Conservation (phyloP, 2,113 vertebrate genomes). For the Pomatostomus ruficeps region DNA sequence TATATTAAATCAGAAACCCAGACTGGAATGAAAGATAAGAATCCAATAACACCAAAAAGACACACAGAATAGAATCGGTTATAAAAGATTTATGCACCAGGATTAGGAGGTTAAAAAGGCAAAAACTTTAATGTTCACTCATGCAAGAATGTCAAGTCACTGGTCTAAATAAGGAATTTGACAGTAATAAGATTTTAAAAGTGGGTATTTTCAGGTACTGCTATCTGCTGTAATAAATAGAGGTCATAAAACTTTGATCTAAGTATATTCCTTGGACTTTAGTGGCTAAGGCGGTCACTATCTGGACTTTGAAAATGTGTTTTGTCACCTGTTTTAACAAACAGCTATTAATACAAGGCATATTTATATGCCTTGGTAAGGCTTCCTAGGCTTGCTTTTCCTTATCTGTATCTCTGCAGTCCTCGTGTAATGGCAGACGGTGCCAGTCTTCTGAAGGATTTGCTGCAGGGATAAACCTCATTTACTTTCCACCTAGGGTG, state of each 20-base stretch:
- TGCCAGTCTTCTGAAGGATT: background rate
- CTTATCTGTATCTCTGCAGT: background rate
- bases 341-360: constrained; percentile 16
- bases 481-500: background rate
- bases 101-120: constrained; percentile 73
- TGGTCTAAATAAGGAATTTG: constrained; percentile 62
- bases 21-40: constrained; percentile 65
- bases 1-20: constrained; percentile 53
- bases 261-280: constrained; percentile 22
- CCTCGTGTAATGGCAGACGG: background rate
- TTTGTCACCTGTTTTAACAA: constrained; percentile 56
- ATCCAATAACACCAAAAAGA: constrained; percentile 62
- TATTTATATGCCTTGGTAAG: background rate
- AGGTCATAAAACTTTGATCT: constrained; percentile 58
- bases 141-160: constrained; percentile 67
- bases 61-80: constrained; percentile 54
- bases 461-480: constrained; percentile 12
- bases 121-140: constrained; percentile 65
- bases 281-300: background rate
- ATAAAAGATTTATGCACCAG: constrained; percentile 69
- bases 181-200: constrained; percentile 70
- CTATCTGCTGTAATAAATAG: constrained; percentile 57
- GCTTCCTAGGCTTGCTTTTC: background rate
- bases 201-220: constrained; percentile 46
- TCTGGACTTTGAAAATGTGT: constrained; percentile 44